These are phyloP conservation scores for Eidolon dupreanum DNA, from an alignment of 2,797 vertebrate genomes.

Conservation along the genomic window DNA sequence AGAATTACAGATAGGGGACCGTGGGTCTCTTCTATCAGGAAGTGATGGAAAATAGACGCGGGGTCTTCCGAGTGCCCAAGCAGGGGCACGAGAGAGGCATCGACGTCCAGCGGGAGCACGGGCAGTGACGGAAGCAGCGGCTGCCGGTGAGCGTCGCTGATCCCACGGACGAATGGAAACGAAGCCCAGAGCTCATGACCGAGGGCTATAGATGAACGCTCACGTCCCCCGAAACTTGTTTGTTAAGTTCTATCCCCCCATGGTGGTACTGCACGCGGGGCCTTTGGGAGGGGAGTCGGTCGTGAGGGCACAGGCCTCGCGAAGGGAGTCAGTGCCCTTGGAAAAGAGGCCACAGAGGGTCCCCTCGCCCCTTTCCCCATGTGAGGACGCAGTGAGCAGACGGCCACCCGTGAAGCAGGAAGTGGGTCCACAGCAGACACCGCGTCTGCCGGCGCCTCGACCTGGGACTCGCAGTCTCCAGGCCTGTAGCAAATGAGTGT, in stretches of 20 bases:
- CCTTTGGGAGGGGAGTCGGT: neutral
- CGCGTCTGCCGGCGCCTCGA: neutral
- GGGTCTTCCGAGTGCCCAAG: neutral
- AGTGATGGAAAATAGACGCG: neutral
- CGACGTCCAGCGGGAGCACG: neutral
- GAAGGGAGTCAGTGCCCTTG: neutral
- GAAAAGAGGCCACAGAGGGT: neutral
- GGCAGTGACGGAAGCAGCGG: too few species aligned
- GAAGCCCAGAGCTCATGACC: neutral
- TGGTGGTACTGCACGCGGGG: neutral
- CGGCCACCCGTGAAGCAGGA: accelerated
- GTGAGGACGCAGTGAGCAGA: neutral
- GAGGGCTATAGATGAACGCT: neutral
- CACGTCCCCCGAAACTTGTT: neutral
- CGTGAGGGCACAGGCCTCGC: neutral
- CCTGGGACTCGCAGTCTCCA: neutral
- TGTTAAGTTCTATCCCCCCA: neutral
- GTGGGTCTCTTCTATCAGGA: neutral
- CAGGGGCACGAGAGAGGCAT: neutral
- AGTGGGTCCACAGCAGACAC: neutral
- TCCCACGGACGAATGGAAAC: neutral
- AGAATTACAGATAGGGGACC: neutral
- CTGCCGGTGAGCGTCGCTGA: too few species aligned
- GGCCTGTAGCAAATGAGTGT: neutral
- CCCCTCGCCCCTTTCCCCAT: neutral